Conservation (phyloP, 2,113 vertebrate species). For the Phyllostomus discolor region DNA sequence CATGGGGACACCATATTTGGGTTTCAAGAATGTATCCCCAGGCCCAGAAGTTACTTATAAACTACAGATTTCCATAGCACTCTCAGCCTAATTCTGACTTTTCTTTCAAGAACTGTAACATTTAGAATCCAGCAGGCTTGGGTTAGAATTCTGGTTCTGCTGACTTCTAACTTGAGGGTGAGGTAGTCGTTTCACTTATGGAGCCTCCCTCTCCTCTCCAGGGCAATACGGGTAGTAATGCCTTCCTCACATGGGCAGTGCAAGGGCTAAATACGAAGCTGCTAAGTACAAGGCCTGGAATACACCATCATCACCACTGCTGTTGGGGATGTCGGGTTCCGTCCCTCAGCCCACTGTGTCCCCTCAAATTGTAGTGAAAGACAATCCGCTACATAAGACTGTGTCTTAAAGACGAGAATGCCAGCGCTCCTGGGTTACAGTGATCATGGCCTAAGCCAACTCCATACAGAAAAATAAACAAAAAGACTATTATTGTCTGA, state of each 20-base stretch:
- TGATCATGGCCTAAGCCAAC: not conserved
- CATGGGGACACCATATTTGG: not conserved
- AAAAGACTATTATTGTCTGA: not conserved
- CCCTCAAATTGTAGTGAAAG: not conserved
- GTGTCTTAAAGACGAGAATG: not conserved
- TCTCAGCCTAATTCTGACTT: not conserved
- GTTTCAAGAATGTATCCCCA: not conserved
- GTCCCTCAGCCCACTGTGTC: not conserved
- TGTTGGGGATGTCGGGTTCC: not conserved
- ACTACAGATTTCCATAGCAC: not conserved
- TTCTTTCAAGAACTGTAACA: not conserved
- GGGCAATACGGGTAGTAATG: not conserved
- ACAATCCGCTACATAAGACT: not conserved
- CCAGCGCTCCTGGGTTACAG: too few species aligned
- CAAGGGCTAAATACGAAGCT: not conserved
- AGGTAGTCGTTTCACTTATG: not conserved
- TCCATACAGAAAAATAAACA: not conserved
- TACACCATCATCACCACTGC: too few species aligned
- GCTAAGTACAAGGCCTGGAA: not conserved
- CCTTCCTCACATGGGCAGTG: not conserved
- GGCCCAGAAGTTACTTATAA: not conserved
- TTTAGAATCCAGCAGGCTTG: not conserved
- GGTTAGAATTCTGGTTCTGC: not conserved
- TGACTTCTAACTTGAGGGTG: not conserved
- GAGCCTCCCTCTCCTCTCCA: not conserved